These are phyloP conservation scores for Thelaira solivaga DNA, from an alignment of 2,888 invertebrate genomes.

Conservation along the genomic window DNA sequence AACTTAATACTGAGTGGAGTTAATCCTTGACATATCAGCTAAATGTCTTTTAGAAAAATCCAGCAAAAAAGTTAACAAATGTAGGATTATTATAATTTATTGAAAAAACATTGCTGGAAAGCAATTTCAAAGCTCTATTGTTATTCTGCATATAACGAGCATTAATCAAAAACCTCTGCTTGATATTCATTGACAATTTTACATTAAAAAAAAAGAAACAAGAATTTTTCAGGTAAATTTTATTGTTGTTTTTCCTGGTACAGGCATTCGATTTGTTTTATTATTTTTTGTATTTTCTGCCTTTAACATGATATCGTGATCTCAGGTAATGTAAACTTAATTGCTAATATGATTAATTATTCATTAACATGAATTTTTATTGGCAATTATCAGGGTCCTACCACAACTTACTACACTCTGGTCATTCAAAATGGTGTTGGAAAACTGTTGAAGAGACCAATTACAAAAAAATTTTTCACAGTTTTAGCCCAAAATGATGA, in stretches of 20 bases:
- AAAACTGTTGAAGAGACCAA: conserved; percentile 39
- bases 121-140: conserved; percentile 36
- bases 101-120: background rate
- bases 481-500: conserved; percentile 33
- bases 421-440: conserved; percentile 18
- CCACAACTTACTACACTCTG: too few species aligned
- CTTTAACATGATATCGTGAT: conserved; percentile 70
- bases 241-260: background rate
- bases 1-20: too few species aligned
- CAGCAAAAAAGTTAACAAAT: background rate
- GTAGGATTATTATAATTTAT: conserved; percentile 37
- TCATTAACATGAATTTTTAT: conserved; percentile 76
- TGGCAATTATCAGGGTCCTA: conserved; percentile 70
- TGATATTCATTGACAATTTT: conserved; percentile 32
- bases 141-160: background rate
- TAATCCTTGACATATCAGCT: too few species aligned
- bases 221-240: conserved; percentile 11
- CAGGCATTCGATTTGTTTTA: background rate
- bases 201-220: background rate
- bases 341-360: conserved; percentile 75
- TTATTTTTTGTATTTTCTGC: background rate
- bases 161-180: conserved; percentile 17
- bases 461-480: conserved; percentile 45
- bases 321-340: conserved; percentile 69
- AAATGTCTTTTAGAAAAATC: background rate